phyloP scores from a whole-genome alignment of 2,797 vertebrate species.

The Sebastes nivosus region DNA sequence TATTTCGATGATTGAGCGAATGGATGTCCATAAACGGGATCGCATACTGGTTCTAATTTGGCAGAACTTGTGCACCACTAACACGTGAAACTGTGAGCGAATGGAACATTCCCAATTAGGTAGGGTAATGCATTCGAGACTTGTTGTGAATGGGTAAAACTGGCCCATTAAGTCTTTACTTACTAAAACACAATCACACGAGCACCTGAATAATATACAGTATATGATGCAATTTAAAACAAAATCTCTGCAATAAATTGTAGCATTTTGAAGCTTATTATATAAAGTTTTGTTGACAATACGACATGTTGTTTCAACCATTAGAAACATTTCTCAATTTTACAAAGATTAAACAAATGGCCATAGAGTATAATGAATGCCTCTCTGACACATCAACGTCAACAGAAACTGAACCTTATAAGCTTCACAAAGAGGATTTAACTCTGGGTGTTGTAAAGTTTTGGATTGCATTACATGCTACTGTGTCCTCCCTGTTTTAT shows the following conservation, averaged over 20 bases:
- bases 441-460: not conserved
- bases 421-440: not conserved
- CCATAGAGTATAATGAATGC: not conserved
- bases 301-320: not conserved
- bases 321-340: not conserved
- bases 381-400: not conserved
- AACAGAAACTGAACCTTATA: not conserved
- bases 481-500: not conserved
- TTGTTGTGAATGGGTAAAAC: not conserved
- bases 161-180: not conserved
- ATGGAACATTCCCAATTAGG: not conserved
- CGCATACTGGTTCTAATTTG: not conserved
- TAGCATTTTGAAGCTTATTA: not conserved
- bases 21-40: slow-evolving; percentile 13
- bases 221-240: not conserved
- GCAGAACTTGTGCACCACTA: not conserved
- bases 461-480: not conserved
- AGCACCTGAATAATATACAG: not conserved
- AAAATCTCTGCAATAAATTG: not conserved
- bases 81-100: not conserved
- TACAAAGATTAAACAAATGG: not conserved
- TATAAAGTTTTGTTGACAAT: not conserved
- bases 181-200: not conserved
- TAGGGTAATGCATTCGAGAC: not conserved
- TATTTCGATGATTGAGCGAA: not conserved